A percentile compares a stretch with the other conserved stretches of the same genome.
These are phyloP conservation scores for Neopipo cinnamomea DNA, from an alignment of 2,113 vertebrate species.

Conservation along the genomic window DNA sequence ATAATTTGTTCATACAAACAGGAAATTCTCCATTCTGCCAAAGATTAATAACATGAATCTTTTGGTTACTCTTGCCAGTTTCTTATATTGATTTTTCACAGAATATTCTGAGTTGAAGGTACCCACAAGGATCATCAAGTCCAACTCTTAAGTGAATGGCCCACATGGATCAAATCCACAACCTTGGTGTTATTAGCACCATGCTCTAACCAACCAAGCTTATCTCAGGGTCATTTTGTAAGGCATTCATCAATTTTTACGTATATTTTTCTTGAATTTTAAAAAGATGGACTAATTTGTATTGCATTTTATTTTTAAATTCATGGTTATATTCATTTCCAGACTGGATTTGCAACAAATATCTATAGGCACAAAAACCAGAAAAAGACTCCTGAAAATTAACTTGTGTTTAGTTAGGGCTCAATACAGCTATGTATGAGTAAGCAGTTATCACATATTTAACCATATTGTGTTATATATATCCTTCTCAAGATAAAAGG, in stretches of 20 bases:
- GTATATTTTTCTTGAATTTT: background rate
- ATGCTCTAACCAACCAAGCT: background rate
- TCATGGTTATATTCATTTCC: background rate
- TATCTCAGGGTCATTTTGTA: background rate
- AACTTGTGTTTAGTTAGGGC: background rate
- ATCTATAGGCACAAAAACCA: background rate
- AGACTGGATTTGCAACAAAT: background rate
- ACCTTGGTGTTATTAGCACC: background rate
- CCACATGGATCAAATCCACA: background rate
- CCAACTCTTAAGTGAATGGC: background rate
- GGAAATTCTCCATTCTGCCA: background rate
- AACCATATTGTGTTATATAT: background rate
- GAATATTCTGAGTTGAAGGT: background rate
- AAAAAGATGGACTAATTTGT: background rate
- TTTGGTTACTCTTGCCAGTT: background rate
- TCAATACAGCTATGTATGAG: background rate
- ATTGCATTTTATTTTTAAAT: background rate
- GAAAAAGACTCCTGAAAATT: background rate
- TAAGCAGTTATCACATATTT: background rate
- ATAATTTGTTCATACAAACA: background rate
- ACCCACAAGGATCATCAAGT: background rate
- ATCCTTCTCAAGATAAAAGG: background rate
- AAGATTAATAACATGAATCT: background rate
- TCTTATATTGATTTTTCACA: background rate
- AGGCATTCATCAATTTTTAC: background rate